Evolutionary conservation across 2,113 vertebrate genomes (phyloP), one percentile per base, ranked within the genome.

Genomic region (Sorex fumeus): DNA sequence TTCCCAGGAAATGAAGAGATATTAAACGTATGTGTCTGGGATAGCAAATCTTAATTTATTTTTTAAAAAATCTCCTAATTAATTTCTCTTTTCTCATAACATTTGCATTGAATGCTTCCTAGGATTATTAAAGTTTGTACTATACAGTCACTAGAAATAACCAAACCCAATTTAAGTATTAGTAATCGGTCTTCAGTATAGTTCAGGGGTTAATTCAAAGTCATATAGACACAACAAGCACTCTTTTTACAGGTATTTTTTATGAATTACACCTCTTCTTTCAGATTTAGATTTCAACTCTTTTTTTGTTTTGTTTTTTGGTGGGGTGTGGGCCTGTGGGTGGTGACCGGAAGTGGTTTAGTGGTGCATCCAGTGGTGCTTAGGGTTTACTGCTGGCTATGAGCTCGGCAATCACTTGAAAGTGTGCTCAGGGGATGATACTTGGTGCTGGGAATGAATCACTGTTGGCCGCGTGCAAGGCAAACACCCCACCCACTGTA

Each of bases 1-100:
- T 83, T 79, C 74, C 57, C 30, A 92, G 81, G 36, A 82, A 70
- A 50, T 89, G 85, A 93, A 90, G 77, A 34, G 30, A 4, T 91
- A 87, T 74, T 57, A 40, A 67, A 64, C 47, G 67, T 86, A 19
- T 21, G 28, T 78, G 40, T 15, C 70, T 25, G 47, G 70, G 1
- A 3, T 69, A 87, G 28, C 27, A 30, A 28, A 30, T 66, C 10
- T 66, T 66, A 4, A 7, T 62, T 62, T 62, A 62, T 7, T 62
- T 62, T 62, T 60, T 23, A 25, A 15, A 15, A 36, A 47, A 81
- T 45, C 2, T 71, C 25, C 18, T 94, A 64, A 78, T 30, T 40
- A 18, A 87, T 7, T 89, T 84, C 43, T 32, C 40, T 60, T 60
- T 75, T 19, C 79, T 67, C 36, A 16, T 71, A 69, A 10, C 45